Evolutionary conservation across 2,888 invertebrate genomes (phyloP), one percentile per base, ranked within the genome.

Genomic region (Syritta pipiens): DNA sequence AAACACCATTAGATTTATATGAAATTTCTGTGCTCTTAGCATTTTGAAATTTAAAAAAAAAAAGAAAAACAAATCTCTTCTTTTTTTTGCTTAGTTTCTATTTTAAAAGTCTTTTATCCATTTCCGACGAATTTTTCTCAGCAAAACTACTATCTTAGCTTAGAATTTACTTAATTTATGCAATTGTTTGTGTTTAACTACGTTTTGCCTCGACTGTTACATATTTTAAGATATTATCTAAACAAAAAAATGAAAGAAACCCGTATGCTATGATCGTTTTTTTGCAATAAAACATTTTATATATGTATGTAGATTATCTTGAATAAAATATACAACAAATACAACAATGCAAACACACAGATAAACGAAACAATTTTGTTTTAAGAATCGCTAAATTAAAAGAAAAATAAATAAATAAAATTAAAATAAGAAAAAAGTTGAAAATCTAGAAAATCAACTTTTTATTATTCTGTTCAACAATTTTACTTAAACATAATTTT

Each of bases 131-230:
- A 10, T 7, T 55, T 55, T 5, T 7, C 10, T 1, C n/a, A 60
- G 7, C 10, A 20, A 14, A 32, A 35, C 24, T 22, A 19, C 12
- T 46, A 74, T 42, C 49, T 53, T 40, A 53, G 24, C 22, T 19
- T 22, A n/a, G 35, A 48, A 26, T 44, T 53, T 63, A 59, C 19
- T 63, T 65, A 65, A 63, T 65, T 77, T 71, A 71, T 71, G 42
- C 19, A 59, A 59, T 9, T 35, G 19, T 22, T 42, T n/a, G 22
- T 57, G 19, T 42, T 63, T 57, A 65, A 32, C 35, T 40, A 19
- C 7, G 28, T 35, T 63, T 63, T 59, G 63, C 63, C 10, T 76
- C 19, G 71, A 77, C 51, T 65, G 26, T 65, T 51, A 42, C 6
- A 26, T 59, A 65, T 10, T 44, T 57, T 60, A 46, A 62, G 65